Conservation (phyloP, 2,888 invertebrate genomes). For the Aethes cnicana region DNA sequence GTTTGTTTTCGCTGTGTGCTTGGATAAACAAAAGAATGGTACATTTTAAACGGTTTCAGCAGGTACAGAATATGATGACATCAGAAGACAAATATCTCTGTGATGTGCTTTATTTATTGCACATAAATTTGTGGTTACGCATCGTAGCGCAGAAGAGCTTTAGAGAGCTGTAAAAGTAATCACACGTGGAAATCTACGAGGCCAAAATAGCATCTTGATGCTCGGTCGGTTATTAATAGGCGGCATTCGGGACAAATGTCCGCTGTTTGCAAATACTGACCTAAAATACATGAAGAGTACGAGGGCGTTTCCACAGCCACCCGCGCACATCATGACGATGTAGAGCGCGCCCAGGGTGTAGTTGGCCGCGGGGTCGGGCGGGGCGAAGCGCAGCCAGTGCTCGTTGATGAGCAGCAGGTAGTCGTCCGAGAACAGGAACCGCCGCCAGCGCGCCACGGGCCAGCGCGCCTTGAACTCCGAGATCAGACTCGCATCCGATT, state of each 20-base stretch:
- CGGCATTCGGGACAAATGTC: neutral
- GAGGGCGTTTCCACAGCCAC: constrained; percentile 85
- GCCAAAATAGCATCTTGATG: constrained; percentile 8
- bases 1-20: constrained; percentile 2
- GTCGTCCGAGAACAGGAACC: constrained; percentile 77
- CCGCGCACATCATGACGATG: constrained; percentile 83
- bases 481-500: constrained; percentile 37
- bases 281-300: constrained; percentile 88
- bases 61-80: neutral
- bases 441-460: constrained; percentile 77
- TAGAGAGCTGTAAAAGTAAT: constrained; percentile 5
- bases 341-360: constrained; percentile 84
- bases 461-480: constrained; percentile 61
- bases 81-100: neutral
- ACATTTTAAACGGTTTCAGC: neutral
- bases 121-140: constrained; percentile 1
- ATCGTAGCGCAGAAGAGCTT: neutral
- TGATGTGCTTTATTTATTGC: too few relatives aligned
- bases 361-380: constrained; percentile 81
- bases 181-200: constrained; percentile 7
- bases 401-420: constrained; percentile 83
- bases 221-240: constrained; percentile 24
- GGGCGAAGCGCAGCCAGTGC: constrained; percentile 87
- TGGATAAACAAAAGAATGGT: neutral
- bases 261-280: constrained; percentile 68